Conservation (phyloP, 2,797 vertebrate species). For the Hylomyscus alleni region DNA sequence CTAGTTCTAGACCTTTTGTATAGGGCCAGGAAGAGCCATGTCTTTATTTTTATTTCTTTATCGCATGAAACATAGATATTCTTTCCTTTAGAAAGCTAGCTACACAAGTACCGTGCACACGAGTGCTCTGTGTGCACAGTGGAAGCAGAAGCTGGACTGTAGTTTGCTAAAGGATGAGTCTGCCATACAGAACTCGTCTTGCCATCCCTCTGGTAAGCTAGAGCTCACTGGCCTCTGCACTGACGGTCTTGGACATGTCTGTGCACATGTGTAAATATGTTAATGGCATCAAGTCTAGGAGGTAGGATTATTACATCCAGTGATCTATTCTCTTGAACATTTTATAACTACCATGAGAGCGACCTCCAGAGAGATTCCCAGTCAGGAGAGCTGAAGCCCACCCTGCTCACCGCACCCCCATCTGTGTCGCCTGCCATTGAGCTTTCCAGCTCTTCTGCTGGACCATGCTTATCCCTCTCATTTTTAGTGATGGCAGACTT, state of each 20-base stretch:
- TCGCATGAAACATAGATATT: slow-evolving; percentile 44
- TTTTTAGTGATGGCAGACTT: neutral
- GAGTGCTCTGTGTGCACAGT: neutral
- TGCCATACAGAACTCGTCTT: neutral
- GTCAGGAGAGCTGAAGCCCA: neutral
- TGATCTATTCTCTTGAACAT: neutral
- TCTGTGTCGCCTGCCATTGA: neutral
- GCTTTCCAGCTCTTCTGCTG: neutral
- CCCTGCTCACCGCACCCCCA: neutral
- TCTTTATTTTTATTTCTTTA: slow-evolving; percentile 28
- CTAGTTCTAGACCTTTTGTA: neutral
- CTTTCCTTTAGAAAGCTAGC: slow-evolving; percentile 29
- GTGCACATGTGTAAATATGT: neutral
- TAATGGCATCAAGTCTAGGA: neutral
- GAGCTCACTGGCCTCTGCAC: neutral
- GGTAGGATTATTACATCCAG: slow-evolving; percentile 38
- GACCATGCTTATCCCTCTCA: neutral
- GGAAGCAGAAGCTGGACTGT: neutral
- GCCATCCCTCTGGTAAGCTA: neutral
- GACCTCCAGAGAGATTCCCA: neutral
- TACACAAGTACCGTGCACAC: neutral
- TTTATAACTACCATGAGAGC: neutral
- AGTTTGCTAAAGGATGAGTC: slow-evolving; percentile 25
- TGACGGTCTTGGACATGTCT: neutral
- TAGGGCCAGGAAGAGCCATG: neutral